Evolutionary conservation across 1,140 invertebrate genomes (phyloP).

Genomic region (Aphelinus atriplicis): DNA sequence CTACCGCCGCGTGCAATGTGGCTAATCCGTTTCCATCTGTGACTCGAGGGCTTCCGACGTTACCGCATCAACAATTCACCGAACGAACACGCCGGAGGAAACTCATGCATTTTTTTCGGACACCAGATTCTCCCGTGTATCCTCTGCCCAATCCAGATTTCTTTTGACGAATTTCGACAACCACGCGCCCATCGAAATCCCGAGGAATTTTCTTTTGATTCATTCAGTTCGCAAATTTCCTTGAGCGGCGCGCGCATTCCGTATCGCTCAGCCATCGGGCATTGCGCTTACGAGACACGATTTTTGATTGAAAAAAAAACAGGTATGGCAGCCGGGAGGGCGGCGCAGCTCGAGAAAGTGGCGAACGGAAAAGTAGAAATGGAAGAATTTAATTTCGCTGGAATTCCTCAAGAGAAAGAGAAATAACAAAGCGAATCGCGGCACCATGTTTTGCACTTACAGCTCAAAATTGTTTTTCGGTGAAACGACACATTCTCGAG

Average conservation of each 20-base stretch:
- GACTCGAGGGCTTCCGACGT: too few species aligned
- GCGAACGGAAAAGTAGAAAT: slow-evolving; percentile 12
- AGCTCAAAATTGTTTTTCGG: slow-evolving; percentile 54
- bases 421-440: slow-evolving; percentile 9
- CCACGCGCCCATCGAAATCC: too few species aligned
- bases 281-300: slow-evolving; percentile 25
- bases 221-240: not conserved
- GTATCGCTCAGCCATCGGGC: too few species aligned
- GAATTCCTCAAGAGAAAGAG: slow-evolving; percentile 29
- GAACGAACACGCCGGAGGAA: too few species aligned
- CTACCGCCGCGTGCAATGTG: not conserved
- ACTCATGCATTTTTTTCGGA: too few species aligned
- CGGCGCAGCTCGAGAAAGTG: not conserved
- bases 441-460: slow-evolving; percentile 12
- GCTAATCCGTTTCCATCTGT: slow-evolving; percentile 1
- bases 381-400: slow-evolving; percentile 33
- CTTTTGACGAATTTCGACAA: too few species aligned
- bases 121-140: too few species aligned
- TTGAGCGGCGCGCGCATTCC: too few species aligned
- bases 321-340: not conserved
- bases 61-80: too few species aligned
- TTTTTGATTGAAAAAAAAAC: slow-evolving; percentile 31
- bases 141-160: too few species aligned
- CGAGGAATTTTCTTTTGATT: not conserved
- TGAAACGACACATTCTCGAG: slow-evolving; percentile 55